phyloP scores from a whole-genome alignment of 1,140 invertebrate species.

The Hycleus cichorii region DNA sequence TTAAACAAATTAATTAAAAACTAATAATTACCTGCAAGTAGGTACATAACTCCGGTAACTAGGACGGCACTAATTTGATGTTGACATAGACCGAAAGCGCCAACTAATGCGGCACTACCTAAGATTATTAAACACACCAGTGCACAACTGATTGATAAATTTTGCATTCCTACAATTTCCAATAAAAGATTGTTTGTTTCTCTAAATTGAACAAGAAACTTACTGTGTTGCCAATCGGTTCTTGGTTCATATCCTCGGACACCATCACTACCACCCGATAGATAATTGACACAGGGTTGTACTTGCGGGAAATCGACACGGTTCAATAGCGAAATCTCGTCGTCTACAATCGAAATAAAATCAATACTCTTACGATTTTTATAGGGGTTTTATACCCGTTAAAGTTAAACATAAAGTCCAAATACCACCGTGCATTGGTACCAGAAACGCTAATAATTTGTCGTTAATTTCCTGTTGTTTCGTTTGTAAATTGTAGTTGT shows the following conservation, averaged over 20 bases:
- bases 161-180: slow-evolving; percentile 75
- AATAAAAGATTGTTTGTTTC: not conserved
- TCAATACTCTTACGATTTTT: slow-evolving; percentile 5
- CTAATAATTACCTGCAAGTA: slow-evolving; percentile 62
- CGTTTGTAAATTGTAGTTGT: too few species aligned
- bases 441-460: slow-evolving; percentile 54
- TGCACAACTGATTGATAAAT: slow-evolving; percentile 84
- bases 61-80: slow-evolving; percentile 84
- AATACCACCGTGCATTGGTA: slow-evolving; percentile 79
- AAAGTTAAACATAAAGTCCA: slow-evolving; percentile 78
- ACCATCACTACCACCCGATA: slow-evolving; percentile 56
- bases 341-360: slow-evolving; percentile 47
- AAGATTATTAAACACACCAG: slow-evolving; percentile 81
- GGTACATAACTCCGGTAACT: slow-evolving; percentile 86
- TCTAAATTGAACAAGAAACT: slow-evolving; percentile 36
- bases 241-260: slow-evolving; percentile 57
- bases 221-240: slow-evolving; percentile 77
- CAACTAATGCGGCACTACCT: slow-evolving; percentile 72
- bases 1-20: slow-evolving; percentile 17
- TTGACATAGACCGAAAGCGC: slow-evolving; percentile 75
- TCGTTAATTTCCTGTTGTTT: slow-evolving; percentile 18
- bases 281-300: slow-evolving; percentile 67
- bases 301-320: slow-evolving; percentile 61
- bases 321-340: slow-evolving; percentile 58
- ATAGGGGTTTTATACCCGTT: slow-evolving; percentile 45